These are phyloP conservation scores for Dolichoris vasculosae DNA, from an alignment of 1,140 invertebrate species.

Conservation along the genomic window DNA sequence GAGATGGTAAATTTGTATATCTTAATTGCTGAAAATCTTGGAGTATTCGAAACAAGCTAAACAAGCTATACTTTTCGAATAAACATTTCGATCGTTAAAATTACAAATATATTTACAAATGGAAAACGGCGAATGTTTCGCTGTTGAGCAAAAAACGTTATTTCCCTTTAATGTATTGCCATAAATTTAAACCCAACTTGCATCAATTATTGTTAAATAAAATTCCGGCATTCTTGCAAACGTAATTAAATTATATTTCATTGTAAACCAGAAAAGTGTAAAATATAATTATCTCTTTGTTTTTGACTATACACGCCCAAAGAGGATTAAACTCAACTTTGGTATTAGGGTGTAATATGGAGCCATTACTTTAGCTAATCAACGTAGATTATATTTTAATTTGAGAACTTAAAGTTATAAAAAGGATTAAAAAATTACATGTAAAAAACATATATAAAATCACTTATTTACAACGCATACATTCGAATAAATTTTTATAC, in stretches of 20 bases:
- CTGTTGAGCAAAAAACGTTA: not conserved
- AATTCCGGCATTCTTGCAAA: not conserved
- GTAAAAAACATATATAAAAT: too few relatives aligned
- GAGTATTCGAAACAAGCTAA: not conserved
- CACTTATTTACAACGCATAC: too few relatives aligned
- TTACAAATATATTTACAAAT: not conserved
- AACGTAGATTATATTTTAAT: too few relatives aligned
- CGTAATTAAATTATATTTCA: not conserved
- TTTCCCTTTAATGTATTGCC: not conserved
- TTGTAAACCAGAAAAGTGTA: not conserved
- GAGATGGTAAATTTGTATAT: too few relatives aligned
- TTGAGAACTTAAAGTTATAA: too few relatives aligned
- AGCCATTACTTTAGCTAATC: not conserved
- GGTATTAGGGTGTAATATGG: not conserved
- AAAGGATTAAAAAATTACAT: too few relatives aligned
- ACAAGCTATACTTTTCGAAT: not conserved
- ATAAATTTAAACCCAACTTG: not conserved
- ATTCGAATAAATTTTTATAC: too few relatives aligned
- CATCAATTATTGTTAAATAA: not conserved
- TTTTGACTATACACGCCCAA: not conserved
- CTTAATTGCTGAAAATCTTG: not conserved
- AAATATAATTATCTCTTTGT: not conserved
- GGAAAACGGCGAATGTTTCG: too few relatives aligned
- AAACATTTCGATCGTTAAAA: not conserved
- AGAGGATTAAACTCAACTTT: not conserved